phyloP scores from a whole-genome alignment of 2,113 vertebrate species.

The Perca flavescens region DNA sequence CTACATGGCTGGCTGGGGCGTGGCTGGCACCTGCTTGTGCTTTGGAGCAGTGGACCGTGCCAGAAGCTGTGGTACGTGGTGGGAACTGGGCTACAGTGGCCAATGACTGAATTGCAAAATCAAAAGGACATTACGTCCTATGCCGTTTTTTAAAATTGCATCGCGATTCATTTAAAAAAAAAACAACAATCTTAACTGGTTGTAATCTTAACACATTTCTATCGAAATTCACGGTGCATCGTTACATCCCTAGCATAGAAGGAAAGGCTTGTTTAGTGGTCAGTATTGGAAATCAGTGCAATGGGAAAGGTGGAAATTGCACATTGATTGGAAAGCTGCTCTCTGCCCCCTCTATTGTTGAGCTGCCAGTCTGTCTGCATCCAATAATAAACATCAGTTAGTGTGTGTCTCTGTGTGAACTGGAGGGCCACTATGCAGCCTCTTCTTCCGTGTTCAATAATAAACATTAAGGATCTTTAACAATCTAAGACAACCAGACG shows the following conservation, averaged over 20 bases:
- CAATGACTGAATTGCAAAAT: neutral
- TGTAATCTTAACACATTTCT: too few species aligned
- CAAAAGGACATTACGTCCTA: too few species aligned
- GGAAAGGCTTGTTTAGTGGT: conserved; percentile 16
- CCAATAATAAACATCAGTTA: conserved; percentile 54
- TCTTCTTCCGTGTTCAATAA: conserved; percentile 43
- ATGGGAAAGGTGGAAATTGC: conserved; percentile 36
- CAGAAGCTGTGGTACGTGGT: neutral
- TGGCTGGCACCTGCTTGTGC: neutral
- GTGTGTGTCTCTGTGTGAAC: conserved; percentile 41
- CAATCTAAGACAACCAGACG: neutral
- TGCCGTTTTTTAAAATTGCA: too few species aligned
- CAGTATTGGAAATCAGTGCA: conserved; percentile 26
- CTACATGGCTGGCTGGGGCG: neutral
- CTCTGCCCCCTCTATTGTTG: conserved; percentile 48
- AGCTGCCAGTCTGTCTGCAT: conserved; percentile 52
- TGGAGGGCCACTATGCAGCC: conserved; percentile 52
- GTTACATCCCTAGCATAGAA: too few species aligned
- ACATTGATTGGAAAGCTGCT: conserved; percentile 51
- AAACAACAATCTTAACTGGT: too few species aligned
- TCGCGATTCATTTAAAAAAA: too few species aligned
- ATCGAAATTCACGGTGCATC: too few species aligned
- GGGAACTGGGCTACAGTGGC: neutral
- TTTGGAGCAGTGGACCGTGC: neutral
- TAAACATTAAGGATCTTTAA: conserved; percentile 45